Evolutionary conservation across 2,113 vertebrate species (phyloP), one percentile per base, ranked within the genome.

Genomic region (Dasyornis broadbenti): DNA sequence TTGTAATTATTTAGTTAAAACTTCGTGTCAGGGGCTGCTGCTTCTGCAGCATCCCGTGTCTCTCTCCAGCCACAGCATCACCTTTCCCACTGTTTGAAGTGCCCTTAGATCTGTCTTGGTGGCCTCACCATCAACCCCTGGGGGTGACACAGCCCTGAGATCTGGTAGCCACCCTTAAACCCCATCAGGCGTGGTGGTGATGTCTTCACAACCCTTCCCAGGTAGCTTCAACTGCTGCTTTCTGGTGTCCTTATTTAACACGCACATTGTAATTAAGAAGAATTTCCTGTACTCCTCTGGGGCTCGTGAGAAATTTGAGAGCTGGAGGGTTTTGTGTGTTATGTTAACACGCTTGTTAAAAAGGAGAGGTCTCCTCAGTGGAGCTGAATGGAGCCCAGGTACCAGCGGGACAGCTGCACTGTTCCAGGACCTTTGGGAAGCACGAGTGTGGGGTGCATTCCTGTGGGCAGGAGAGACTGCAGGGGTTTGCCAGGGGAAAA

Each of bases 211-310:
- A 28, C 40, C 45, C 79, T 79, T 45, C 16, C 57, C 57, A 53
- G 70, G 86, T 92, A 28, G 45, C 72, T 69, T 24, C 28, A 50
- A n/a, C 13, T 1, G 6, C 84, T 37, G 66, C 75, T 86, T 92
- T 54, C 78, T 47, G 40, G 30, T 94, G 71, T 94, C 87, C 82
- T 92, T 70, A 59, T 65, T 95, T 90, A 90, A 85, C 82, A 82
- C 26, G 2, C 40, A 33, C 39, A 4, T 87, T 89, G 94, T 94
- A 97, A 97, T 95, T 94, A 92, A 91, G 86, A 89, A 83, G 90
- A 91, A 73, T 95, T 95, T 95, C 87, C 90, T 91, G 90, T 92
- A 73, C 84, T 95, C 94, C 95, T 92, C 66, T 95, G 92, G 70
- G 96, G 93, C 86, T 85, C 11, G 7, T 2, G 56, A 93, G 95